Evolutionary conservation across 1,140 invertebrate genomes (phyloP).

Genomic region (Mycetomoellerius zeteki): DNA sequence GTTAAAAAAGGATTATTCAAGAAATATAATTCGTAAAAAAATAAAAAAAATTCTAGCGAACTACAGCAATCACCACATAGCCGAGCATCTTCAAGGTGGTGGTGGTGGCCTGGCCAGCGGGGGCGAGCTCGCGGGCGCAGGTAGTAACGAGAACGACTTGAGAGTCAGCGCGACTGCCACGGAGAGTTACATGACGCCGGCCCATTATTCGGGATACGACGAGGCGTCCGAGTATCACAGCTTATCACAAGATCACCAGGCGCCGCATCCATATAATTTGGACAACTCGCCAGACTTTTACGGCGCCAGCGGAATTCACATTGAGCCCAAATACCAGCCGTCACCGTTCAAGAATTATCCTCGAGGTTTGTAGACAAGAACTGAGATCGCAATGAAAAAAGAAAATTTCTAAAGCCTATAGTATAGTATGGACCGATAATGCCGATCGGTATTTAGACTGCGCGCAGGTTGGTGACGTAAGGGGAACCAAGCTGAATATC

Average conservation of each 20-base stretch:
- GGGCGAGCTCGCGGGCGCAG: conserved; percentile 76
- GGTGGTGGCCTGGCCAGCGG: conserved; percentile 79
- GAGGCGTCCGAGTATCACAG: conserved; percentile 91
- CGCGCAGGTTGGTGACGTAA: too few species aligned
- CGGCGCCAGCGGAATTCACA: conserved; percentile 87
- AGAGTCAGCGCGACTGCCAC: conserved; percentile 80
- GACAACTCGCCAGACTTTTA: conserved; percentile 93
- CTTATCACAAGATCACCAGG: conserved; percentile 88
- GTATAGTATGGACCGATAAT: too few species aligned
- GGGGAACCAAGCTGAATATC: too few species aligned
- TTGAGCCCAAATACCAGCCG: conserved; percentile 91
- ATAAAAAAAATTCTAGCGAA: conserved; percentile 83
- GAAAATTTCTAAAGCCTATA: not conserved
- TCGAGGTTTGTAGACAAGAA: conserved; percentile 86
- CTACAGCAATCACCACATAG: conserved; percentile 86
- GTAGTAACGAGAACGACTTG: conserved; percentile 82
- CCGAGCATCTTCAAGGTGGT: conserved; percentile 83
- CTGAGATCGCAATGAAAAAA: not conserved
- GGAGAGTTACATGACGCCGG: conserved; percentile 85
- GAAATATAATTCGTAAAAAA: not conserved
- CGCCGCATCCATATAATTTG: conserved; percentile 87
- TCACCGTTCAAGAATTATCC: conserved; percentile 90
- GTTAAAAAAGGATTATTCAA: too few species aligned
- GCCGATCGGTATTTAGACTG: too few species aligned
- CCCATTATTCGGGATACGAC: conserved; percentile 88